Conservation (phyloP, 2,797 vertebrate genomes). For the Neolamprologus multifasciatus region DNA sequence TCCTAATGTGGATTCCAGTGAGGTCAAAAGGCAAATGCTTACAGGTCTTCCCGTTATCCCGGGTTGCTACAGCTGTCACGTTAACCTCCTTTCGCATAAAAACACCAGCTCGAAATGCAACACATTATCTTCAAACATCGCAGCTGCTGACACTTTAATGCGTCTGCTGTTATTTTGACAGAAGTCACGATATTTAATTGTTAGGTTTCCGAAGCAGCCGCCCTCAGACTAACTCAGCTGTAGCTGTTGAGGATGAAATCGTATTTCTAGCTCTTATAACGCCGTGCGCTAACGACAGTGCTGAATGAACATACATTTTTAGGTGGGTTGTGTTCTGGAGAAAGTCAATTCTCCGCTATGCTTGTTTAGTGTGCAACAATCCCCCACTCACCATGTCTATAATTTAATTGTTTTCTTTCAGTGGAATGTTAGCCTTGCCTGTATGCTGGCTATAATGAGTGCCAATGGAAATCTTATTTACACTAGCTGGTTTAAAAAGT, state of each 20-base stretch:
- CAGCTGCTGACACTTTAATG: slow-evolving; percentile 21
- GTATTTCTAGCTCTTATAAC: slow-evolving; percentile 12
- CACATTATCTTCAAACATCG: slow-evolving; percentile 23
- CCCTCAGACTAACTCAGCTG: slow-evolving; percentile 15
- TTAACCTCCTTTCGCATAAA: slow-evolving; percentile 26
- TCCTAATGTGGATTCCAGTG: slow-evolving; percentile 67
- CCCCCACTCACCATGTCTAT: slow-evolving; percentile 1
- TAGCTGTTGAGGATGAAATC: slow-evolving; percentile 7
- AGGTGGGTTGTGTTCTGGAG: background rate
- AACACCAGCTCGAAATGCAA: slow-evolving; percentile 26
- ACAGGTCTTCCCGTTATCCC: slow-evolving; percentile 35
- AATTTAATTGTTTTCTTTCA: slow-evolving; percentile 32
- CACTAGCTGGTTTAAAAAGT: slow-evolving; percentile 30
- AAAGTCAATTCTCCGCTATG: slow-evolving; percentile 1
- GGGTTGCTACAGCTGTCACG: slow-evolving; percentile 48
- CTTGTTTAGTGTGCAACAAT: slow-evolving; percentile 12
- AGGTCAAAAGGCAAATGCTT: slow-evolving; percentile 52
- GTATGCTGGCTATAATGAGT: slow-evolving; percentile 24
- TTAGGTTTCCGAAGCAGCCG: slow-evolving; percentile 8
- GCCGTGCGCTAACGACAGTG: background rate
- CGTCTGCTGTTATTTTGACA: slow-evolving; percentile 40
- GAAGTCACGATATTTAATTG: slow-evolving; percentile 35
- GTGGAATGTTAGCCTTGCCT: slow-evolving; percentile 29
- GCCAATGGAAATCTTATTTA: slow-evolving; percentile 54
- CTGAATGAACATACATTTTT: background rate